Conservation (phyloP, 2,113 vertebrate species). For the Cololabis saira region DNA sequence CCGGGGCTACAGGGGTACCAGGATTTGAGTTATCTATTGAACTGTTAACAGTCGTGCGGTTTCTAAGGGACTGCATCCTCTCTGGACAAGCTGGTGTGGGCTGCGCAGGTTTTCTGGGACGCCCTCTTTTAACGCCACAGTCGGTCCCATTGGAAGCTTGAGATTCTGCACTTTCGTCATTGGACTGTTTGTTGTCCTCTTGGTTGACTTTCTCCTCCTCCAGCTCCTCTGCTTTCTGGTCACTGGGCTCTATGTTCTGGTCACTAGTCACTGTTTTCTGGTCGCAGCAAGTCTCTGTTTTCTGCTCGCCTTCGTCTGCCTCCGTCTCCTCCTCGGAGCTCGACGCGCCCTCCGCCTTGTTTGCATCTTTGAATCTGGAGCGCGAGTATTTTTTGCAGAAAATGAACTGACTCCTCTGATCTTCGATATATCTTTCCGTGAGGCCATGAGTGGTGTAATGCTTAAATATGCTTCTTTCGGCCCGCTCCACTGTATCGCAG, state of each 20-base stretch:
- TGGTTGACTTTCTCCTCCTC: conserved; percentile 50
- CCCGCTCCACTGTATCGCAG: conserved; percentile 91
- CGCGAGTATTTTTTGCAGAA: conserved; percentile 88
- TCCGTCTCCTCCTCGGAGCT: conserved; percentile 64
- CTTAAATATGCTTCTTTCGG: conserved; percentile 92
- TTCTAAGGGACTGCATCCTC: conserved; percentile 75
- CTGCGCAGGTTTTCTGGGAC: conserved; percentile 83
- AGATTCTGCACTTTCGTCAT: conserved; percentile 66
- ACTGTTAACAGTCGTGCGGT: conserved; percentile 69
- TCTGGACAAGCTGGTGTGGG: conserved; percentile 75
- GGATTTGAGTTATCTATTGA: conserved; percentile 84
- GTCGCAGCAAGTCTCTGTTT: background rate
- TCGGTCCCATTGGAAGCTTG: conserved; percentile 63
- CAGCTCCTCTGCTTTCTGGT: conserved; percentile 53
- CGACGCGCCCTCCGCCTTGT: conserved; percentile 69
- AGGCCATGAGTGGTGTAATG: conserved; percentile 97
- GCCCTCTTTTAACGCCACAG: conserved; percentile 83
- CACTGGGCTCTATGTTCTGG: background rate
- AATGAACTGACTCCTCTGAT: conserved; percentile 92
- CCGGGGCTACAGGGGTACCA: conserved; percentile 77
- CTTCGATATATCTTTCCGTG: conserved; percentile 91
- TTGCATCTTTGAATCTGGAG: conserved; percentile 78
- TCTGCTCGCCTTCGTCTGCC: conserved; percentile 75
- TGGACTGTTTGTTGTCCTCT: conserved; percentile 65
- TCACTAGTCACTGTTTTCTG: background rate